Evolutionary conservation across 2,113 vertebrate species (phyloP).

Genomic region (Suricata suricatta): DNA sequence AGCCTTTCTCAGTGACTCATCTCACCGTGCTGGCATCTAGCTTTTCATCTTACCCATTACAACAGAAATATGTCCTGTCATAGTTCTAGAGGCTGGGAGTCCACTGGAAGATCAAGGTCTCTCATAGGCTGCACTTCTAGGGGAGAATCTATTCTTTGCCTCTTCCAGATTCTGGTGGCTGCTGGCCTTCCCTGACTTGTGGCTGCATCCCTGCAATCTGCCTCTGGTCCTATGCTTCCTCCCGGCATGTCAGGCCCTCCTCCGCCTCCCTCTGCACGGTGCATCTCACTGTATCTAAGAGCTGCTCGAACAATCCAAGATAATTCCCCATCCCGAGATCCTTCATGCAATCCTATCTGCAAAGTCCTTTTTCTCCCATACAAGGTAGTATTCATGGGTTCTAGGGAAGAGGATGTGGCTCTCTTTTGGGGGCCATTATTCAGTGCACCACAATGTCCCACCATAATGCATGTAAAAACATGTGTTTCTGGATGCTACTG

Average conservation of each 20-base stretch:
- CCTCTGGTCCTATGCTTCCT: neutral
- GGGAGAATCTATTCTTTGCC: too few relatives aligned
- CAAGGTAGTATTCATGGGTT: neutral
- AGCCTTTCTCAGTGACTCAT: neutral
- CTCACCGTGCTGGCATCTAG: neutral
- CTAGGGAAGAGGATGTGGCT: neutral
- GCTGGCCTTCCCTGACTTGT: accelerated
- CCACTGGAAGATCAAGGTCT: neutral
- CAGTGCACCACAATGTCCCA: accelerated
- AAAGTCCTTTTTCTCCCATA: neutral
- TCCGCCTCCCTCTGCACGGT: neutral
- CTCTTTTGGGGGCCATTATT: neutral
- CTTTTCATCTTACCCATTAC: neutral
- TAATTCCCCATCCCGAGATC: neutral
- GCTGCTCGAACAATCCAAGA: too few relatives aligned
- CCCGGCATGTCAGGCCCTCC: accelerated
- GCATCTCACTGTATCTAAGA: accelerated
- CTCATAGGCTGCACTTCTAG: accelerated
- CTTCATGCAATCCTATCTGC: neutral
- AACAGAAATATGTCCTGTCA: neutral
- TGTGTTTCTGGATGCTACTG: neutral
- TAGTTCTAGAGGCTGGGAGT: neutral
- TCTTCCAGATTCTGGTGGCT: neutral
- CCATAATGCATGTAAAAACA: accelerated
- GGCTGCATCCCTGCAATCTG: accelerated